Base-by-base conservation (phyloP, 2,113 vertebrate species). In the Hydrochoerus hydrochaeris region DNA sequence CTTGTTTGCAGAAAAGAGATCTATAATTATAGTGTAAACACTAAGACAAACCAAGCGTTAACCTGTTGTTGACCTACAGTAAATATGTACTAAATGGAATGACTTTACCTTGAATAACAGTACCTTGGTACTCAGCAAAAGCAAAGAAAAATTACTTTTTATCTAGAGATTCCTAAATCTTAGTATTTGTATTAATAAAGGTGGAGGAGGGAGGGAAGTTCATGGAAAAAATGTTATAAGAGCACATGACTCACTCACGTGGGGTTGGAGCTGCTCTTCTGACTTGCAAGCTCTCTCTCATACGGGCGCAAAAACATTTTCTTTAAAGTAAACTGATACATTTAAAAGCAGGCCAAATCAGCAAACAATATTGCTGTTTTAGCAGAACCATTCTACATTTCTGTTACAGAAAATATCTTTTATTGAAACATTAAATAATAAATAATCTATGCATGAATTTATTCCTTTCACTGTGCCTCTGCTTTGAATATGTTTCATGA, bases 381-480 rank as follows among this genome's bases (percentile, higher is more conserved):
- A 94, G 60, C 26, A 95, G 44, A 14, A 96, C 58, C 85, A 57
- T 92, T 13, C 80, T 91, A 10, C 84, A 78, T 94, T 95, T 90
- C n/a, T 86, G n/a, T 81, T 89, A 41, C 17, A 67, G 65, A 90
- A 88, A 83, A 0, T 20, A 94, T 71, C 69, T 78, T 71, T 73
- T 80, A 91, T 65, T 81, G 41, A 95, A 96, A 94, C 73, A 20
- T 91, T 94, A 88, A 67, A 73, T 63, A 75, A 44, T 60, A 95
- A 94, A 92, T 89, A 97, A 97, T 69, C 0, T 0, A 60, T 87
- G n/a, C 19, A 11, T 96, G 30, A 80, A 28, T 1, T 95, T 85
- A 93, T 78, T 28, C 63, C 71, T 22, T 49, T 46, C 57, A 71
- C 17, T 10, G 11, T 8, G 75, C 38, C 92, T 3, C 35, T 3